phyloP scores from a whole-genome alignment of 1,140 invertebrate species.

The Lucilia cuprina region DNA sequence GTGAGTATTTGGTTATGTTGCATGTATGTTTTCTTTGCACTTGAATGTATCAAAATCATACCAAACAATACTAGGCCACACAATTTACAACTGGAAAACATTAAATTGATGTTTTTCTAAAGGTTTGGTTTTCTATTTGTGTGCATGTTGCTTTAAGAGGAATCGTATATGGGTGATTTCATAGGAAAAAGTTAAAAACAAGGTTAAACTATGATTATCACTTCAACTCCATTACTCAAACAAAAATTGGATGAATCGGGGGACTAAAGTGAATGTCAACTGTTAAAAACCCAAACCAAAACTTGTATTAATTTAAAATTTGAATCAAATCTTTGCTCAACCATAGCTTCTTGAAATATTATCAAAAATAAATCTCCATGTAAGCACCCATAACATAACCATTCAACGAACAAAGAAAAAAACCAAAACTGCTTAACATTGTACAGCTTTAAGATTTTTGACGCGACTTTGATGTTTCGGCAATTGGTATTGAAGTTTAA shows the following conservation, averaged over 20 bases:
- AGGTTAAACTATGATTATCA: too few species aligned
- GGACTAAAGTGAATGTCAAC: too few species aligned
- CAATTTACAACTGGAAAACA: constrained; percentile 24
- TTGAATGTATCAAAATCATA: constrained; percentile 29
- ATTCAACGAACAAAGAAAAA: too few species aligned
- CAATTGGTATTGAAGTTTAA: constrained; percentile 28
- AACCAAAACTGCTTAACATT: neutral
- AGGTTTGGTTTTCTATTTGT: neutral
- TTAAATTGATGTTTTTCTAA: constrained; percentile 17
- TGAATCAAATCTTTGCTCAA: too few species aligned
- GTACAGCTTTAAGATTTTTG: constrained; percentile 21
- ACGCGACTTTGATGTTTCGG: constrained; percentile 30
- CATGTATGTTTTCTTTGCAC: constrained; percentile 24
- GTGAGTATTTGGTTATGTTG: constrained; percentile 11
- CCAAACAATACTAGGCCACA: constrained; percentile 23
- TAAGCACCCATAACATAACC: neutral
- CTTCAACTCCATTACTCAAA: too few species aligned
- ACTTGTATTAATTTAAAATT: too few species aligned
- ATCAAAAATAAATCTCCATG: neutral
- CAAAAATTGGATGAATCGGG: too few species aligned
- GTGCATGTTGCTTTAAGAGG: too few species aligned
- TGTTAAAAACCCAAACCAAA: too few species aligned
- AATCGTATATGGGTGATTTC: neutral
- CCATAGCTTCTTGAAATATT: too few species aligned
- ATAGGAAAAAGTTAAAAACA: neutral